A percentile compares a stretch with the other conserved stretches of the same genome.
Evolutionary conservation across 2,113 vertebrate species (phyloP).

Genomic region (Blennius ocellaris): DNA sequence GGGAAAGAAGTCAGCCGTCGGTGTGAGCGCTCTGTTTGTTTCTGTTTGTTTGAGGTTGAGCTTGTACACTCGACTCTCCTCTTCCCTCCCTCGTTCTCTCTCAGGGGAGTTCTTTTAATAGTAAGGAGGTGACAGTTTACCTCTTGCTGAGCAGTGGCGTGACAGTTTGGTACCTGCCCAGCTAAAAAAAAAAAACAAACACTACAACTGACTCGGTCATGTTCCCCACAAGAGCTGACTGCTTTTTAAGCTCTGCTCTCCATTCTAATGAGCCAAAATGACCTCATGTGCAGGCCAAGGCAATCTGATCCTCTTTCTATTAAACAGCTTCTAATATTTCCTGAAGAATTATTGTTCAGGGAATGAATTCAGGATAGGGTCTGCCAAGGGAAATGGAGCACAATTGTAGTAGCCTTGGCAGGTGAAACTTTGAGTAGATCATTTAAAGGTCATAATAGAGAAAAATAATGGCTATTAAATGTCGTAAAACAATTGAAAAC

Average conservation of each 20-base stretch:
- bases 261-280: constrained; percentile 51
- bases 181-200: constrained; percentile 18
- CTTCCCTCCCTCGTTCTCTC: constrained; percentile 30
- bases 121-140: constrained; percentile 76
- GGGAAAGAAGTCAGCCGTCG: constrained; percentile 23
- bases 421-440: constrained; percentile 48
- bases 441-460: constrained; percentile 68
- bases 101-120: constrained; percentile 78
- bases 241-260: constrained; percentile 44
- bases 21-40: constrained; percentile 44
- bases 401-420: constrained; percentile 63
- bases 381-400: constrained; percentile 70
- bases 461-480: constrained; percentile 62
- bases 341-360: constrained; percentile 57
- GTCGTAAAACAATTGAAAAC: constrained; percentile 68
- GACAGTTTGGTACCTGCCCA: constrained; percentile 66
- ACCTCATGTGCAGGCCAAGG: constrained; percentile 56
- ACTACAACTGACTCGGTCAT: constrained; percentile 16
- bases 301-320: constrained; percentile 59
- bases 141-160: constrained; percentile 45
- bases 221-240: constrained; percentile 20
- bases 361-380: constrained; percentile 68
- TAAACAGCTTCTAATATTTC: constrained; percentile 71
- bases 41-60: constrained; percentile 65
- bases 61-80: constrained; percentile 43